Percentiles rank a stretch among this genome's conserved stretches.
Conservation (phyloP, 2,797 vertebrate genomes). For the Rhabdomys pumilio region DNA sequence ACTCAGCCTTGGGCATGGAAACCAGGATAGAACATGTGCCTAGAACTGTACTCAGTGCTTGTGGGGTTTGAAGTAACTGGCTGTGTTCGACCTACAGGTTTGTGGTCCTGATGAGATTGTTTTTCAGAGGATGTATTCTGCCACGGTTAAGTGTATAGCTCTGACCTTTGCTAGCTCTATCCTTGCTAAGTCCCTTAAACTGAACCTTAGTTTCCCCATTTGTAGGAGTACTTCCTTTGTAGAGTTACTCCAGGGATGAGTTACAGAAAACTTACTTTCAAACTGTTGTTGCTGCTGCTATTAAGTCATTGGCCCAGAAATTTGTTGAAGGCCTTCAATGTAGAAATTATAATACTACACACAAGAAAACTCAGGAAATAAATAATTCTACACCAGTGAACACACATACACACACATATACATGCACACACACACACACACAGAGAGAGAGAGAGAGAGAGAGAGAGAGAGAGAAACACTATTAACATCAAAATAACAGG, state of each 20-base stretch:
- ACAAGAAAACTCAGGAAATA: no score
- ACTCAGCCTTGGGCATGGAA: background rate
- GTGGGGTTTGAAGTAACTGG: background rate
- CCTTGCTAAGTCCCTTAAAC: constrained; percentile 14
- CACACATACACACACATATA: no score
- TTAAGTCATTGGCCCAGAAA: constrained; percentile 32
- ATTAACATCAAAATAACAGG: no score
- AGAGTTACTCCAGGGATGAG: background rate
- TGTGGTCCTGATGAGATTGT: background rate
- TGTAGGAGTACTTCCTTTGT: background rate
- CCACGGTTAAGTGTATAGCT: background rate
- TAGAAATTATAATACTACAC: background rate
- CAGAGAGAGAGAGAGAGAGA: no score
- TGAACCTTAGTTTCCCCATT: constrained; percentile 2
- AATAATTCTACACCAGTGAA: no score
- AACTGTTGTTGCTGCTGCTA: background rate
- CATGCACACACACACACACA: no score
- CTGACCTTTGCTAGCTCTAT: background rate
- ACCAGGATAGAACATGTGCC: background rate
- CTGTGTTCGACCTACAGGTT: background rate
- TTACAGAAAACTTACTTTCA: background rate
- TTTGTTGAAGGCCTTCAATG: background rate
- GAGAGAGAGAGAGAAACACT: no score
- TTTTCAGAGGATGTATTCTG: background rate
- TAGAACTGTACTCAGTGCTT: background rate